Base-by-base conservation (phyloP, 2,888 invertebrate species). In the Imbricaverruca yamaguchii region DNA sequence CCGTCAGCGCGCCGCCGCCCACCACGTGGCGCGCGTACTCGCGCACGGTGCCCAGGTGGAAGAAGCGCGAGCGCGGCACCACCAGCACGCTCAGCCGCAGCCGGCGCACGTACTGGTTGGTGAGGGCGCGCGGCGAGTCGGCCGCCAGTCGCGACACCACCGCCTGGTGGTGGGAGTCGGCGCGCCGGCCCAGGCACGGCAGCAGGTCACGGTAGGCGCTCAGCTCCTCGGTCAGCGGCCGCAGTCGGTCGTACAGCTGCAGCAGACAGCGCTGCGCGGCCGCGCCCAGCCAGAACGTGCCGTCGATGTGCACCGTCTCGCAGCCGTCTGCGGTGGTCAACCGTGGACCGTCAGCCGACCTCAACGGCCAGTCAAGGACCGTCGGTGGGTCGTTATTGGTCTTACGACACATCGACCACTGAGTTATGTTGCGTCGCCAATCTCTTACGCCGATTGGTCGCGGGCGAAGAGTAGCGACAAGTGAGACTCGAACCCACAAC, bases 161-260 rank as follows among this genome's bases (percentile, higher is more conserved):
- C 9, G 74, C 9, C 55, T 55, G 15, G 55, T 74, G 55, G 74
- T 74, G 74, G 18, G 15, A 12, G 74, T 23, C 23, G 21, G 21
- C 55, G 21, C 53, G 74, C 18, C 74, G 74, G 21, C 74, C 82
- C 85, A 89, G 84, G 7, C 87, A 86, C 81, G 87, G 88, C 21
- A 89, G 85, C 83, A 89, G 88, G 84, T 89, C 88, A 1, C 88
- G 87, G 85, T 89, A 89, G 15, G 87, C 87, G 85, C 88, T 88
- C 80, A 89, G 86, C 85, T 89, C 89, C 85, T 87, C 87, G 13
- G 84, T 83, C 18, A 88, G 81, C 10, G 86, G 86, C 12, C 85
- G 84, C 81, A 86, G 84, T 8, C 80, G 80, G 13, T 53, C 80
- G 81, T 86, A 86, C 82, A 87, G 87, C 7, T 85, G 81, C 6